These are phyloP conservation scores for Antidorcas marsupialis DNA, from an alignment of 2,113 vertebrate genomes.

Conservation along the genomic window DNA sequence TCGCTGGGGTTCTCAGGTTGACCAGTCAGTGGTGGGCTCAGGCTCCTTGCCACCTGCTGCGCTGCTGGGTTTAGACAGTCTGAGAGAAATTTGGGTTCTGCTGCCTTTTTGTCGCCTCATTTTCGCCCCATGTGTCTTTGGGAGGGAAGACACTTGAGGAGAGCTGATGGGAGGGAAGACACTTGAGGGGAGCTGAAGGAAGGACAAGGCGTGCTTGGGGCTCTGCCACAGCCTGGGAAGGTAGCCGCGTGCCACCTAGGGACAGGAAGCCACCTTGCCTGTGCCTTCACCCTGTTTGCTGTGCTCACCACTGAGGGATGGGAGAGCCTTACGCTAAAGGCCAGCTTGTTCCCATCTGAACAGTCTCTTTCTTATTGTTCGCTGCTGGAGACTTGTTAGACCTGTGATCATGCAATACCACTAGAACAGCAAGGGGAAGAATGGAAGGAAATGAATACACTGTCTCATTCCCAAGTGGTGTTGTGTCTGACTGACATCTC, in stretches of 20 bases:
- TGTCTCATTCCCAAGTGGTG: not conserved
- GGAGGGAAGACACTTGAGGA: not conserved
- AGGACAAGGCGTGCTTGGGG: too few species aligned
- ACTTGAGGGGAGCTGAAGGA: not conserved
- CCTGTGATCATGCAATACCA: not conserved
- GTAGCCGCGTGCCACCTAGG: not conserved
- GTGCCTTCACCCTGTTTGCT: rapidly evolving
- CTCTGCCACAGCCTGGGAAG: rapidly evolving
- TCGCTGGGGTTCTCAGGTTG: rapidly evolving
- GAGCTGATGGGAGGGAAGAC: not conserved
- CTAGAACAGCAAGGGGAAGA: not conserved
- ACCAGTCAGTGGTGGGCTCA: rapidly evolving
- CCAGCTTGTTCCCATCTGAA: not conserved
- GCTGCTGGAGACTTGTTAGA: not conserved
- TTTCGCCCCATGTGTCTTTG: not conserved
- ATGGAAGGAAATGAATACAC: not conserved
- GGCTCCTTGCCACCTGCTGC: not conserved
- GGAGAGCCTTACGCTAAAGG: not conserved
- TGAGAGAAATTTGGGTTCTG: not conserved
- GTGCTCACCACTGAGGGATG: not conserved
- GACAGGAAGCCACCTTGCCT: rapidly evolving
- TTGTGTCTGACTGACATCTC: not conserved
- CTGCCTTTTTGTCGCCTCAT: not conserved
- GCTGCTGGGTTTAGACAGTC: not conserved
- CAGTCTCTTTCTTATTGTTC: not conserved